Conservation (phyloP, 2,797 vertebrate genomes). For the Todus mexicanus region DNA sequence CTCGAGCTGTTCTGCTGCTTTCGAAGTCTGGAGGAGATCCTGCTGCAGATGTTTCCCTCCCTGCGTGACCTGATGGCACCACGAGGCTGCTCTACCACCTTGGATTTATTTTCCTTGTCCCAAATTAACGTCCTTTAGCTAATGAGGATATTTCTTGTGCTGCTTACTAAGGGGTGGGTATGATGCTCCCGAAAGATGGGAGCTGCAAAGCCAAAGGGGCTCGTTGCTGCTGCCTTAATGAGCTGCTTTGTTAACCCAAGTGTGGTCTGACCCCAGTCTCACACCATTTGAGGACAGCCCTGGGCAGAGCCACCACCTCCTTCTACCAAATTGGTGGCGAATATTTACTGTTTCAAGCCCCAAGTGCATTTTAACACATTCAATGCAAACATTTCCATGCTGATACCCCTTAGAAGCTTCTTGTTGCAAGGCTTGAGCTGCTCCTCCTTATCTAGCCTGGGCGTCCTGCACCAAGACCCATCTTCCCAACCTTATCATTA, state of each 20-base stretch:
- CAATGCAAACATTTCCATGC: not conserved
- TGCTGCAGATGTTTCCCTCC: not conserved
- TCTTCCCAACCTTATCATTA: not conserved
- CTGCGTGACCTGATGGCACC: fast-evolving
- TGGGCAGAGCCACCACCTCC: not conserved
- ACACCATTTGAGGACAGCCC: not conserved
- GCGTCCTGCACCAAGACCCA: not conserved
- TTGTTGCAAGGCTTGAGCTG: not conserved
- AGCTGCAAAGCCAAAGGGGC: fast-evolving
- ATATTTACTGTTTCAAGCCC: not conserved
- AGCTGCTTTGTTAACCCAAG: not conserved
- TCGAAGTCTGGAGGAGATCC: not conserved
- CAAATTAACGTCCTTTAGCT: constrained; percentile 31
- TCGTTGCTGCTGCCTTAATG: not conserved
- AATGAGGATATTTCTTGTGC: constrained; percentile 24
- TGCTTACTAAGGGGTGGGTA: not conserved
- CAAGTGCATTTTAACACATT: not conserved
- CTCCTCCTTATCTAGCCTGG: not conserved
- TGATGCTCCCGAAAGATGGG: not conserved
- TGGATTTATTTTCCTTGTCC: not conserved
- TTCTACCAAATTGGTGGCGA: fast-evolving
- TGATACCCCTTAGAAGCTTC: not conserved
- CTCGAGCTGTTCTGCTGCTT: fast-evolving
- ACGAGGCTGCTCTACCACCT: not conserved
- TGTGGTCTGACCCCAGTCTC: too few species aligned